Evolutionary conservation across 2,113 vertebrate genomes (phyloP), one percentile per base, ranked within the genome.

Genomic region (Sylvia atricapilla): DNA sequence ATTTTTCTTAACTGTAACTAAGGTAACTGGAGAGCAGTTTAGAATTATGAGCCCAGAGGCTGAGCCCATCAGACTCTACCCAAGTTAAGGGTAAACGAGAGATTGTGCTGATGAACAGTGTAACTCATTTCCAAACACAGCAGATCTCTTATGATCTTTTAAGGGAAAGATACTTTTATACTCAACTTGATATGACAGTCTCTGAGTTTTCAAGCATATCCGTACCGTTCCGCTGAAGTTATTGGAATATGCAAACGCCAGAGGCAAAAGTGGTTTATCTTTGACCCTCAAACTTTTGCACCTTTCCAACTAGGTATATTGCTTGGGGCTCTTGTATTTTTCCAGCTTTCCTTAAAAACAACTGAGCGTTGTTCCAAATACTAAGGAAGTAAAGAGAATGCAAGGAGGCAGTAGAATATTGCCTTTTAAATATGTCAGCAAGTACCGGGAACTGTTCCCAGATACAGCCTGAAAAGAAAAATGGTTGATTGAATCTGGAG

Each of bases 141-240:
- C 24, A 72, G 20, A 30, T 41, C 16, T 62, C 62, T 76, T 27
- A 72, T 72, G 62, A 17, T 56, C 19, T 62, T 58, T 84, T 44
- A 84, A 74, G 59, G 64, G 37, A 77, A 84, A 84, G 53, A n/a
- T n/a, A n/a, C n/a, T n/a, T n/a, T n/a, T 53, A 62, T 8, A 28
- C 39, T 69, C 22, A 20, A 4, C 33, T 73, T 2, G 2, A 41
- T n/a, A 22, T 1, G 2, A 53, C 3, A 11, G 1, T 4, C 2
- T 56, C 28, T 41, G 28, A 41, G 39, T 89, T 91, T 87, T 81
- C 62, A 41, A 92, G 66, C 28, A 23, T 15, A 44, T 47, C 37
- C 4, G 0, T 62, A 46, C 21, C 46, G n/a, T 75, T 67, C 33
- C 5, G 0, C 35, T 72, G 67, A 72, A 46, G 17, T 46, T 62